These are phyloP conservation scores for Tinamus guttatus DNA, from an alignment of 2,113 vertebrate species.

Conservation along the genomic window DNA sequence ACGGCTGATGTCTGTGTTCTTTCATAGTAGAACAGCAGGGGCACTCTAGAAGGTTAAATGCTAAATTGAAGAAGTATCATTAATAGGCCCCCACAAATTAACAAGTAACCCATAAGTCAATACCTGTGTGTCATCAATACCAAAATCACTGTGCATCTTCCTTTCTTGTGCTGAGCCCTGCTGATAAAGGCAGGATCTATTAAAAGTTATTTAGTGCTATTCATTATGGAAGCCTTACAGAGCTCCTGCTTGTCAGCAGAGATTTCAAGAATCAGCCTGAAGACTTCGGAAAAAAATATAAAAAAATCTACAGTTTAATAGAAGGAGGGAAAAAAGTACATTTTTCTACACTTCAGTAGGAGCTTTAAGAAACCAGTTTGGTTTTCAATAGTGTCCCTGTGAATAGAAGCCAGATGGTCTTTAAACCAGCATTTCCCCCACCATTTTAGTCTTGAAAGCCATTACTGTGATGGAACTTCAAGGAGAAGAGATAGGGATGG, in stretches of 20 bases:
- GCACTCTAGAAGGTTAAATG: background rate
- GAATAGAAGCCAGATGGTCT: constrained; percentile 55
- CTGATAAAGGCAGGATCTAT: constrained; percentile 66
- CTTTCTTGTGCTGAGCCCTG: constrained; percentile 51
- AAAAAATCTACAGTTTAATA: background rate
- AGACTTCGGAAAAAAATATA: background rate
- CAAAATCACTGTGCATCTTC: constrained; percentile 51
- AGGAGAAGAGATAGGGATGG: constrained; percentile 28
- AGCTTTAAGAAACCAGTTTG: constrained; percentile 34
- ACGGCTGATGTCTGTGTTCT: background rate
- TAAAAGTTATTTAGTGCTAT: constrained; percentile 60
- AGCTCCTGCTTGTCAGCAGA: constrained; percentile 33
- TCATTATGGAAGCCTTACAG: constrained; percentile 36
- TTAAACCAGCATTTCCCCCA: constrained; percentile 39
- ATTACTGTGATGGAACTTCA: constrained; percentile 12
- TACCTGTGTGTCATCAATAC: constrained; percentile 40
- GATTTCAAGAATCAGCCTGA: constrained; percentile 16
- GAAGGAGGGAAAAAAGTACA: background rate
- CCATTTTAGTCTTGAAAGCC: constrained; percentile 63
- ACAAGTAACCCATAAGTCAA: constrained; percentile 27
- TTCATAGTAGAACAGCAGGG: background rate
- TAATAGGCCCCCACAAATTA: too few species aligned
- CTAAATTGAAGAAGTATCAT: constrained; percentile 38
- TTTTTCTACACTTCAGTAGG: constrained; percentile 31
- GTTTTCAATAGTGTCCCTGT: constrained; percentile 45